Evolutionary conservation across 2,797 vertebrate genomes (phyloP).

Genomic region (Mionectes olivaceus): DNA sequence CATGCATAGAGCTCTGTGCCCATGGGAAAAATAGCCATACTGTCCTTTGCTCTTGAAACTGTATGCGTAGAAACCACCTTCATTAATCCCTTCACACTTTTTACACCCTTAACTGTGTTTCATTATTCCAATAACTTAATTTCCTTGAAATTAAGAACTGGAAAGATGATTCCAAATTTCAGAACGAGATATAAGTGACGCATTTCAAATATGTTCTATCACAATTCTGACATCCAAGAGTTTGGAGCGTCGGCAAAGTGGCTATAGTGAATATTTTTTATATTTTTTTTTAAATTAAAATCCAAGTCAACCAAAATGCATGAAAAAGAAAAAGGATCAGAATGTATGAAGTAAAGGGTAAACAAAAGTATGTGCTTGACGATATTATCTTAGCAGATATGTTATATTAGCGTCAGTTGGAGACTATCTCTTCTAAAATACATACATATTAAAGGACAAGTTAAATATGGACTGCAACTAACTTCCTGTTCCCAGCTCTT

Average conservation of each 20-base stretch:
- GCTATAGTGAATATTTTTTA: background rate
- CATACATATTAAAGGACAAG: slow-evolving; percentile 24
- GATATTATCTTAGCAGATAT: background rate
- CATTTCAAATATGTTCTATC: background rate
- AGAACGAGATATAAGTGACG: background rate
- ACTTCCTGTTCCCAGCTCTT: slow-evolving; percentile 29
- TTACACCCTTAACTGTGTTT: background rate
- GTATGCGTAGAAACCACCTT: background rate
- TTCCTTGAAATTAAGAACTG: background rate
- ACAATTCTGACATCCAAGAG: background rate
- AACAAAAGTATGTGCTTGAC: background rate
- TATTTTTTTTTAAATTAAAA: background rate
- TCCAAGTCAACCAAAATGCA: background rate
- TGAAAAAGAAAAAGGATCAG: background rate
- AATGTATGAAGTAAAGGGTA: background rate
- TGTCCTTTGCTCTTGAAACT: background rate
- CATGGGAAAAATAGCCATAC: background rate
- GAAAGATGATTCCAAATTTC: background rate
- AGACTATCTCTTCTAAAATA: slow-evolving; percentile 7
- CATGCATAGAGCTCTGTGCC: background rate
- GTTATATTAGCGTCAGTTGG: background rate
- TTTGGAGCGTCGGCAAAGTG: background rate
- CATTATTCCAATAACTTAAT: background rate
- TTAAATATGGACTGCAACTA: slow-evolving; percentile 19
- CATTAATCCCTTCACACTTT: background rate